Percentiles rank a stretch among this genome's conserved stretches.
Evolutionary conservation across 2,113 vertebrate species (phyloP).

Genomic region (Phocoena phocoena): DNA sequence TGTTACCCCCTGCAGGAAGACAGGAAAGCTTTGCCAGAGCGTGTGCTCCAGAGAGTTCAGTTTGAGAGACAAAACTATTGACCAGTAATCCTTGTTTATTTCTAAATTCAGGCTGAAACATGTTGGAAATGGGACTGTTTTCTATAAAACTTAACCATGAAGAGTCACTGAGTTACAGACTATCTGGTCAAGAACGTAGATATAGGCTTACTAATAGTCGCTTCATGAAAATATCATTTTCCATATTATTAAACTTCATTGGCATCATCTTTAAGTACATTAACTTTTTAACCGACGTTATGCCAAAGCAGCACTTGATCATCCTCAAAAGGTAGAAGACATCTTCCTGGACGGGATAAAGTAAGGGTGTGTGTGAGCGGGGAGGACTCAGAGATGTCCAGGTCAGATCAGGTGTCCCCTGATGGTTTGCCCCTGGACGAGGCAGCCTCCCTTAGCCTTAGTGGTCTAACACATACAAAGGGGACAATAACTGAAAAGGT

Average conservation of each 20-base stretch:
- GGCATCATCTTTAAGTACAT: constrained; percentile 8
- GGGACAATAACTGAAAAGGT: background rate
- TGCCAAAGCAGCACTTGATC: background rate
- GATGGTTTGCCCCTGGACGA: background rate
- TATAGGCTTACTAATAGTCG: background rate
- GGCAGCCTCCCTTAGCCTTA: background rate
- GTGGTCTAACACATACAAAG: background rate
- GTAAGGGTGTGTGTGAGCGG: background rate
- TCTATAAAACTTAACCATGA: background rate
- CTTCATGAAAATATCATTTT: constrained; percentile 23
- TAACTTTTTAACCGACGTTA: background rate
- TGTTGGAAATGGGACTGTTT: background rate
- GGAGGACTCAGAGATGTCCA: background rate
- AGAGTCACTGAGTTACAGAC: background rate
- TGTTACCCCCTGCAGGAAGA: background rate
- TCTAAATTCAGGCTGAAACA: background rate
- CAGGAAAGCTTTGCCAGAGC: background rate
- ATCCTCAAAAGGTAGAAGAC: background rate
- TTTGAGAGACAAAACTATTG: background rate
- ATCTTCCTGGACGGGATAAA: background rate
- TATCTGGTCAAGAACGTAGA: background rate
- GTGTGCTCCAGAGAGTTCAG: background rate
- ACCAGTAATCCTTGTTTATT: background rate
- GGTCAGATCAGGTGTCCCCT: background rate
- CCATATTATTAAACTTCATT: background rate